A percentile compares a stretch with the other conserved stretches of the same genome.
Evolutionary conservation across 1,140 invertebrate genomes (phyloP).

Genomic region (Stratiolaelaps scimitus): DNA sequence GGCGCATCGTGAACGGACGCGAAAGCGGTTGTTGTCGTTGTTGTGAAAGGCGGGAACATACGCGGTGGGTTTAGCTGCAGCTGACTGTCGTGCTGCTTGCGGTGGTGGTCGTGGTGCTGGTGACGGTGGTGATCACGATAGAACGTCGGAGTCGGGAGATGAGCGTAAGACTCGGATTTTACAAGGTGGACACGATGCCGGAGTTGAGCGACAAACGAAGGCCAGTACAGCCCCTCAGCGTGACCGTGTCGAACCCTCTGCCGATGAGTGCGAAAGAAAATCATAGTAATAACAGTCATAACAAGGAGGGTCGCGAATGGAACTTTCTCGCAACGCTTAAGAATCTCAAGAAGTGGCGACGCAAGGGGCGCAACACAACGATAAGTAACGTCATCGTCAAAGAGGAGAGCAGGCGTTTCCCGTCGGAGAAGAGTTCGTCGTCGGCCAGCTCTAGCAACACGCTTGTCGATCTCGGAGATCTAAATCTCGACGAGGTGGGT

Average conservation of each 20-base stretch:
- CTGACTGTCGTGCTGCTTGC: too few relatives aligned
- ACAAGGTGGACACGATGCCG: slow-evolving; percentile 14
- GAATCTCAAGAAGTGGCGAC: slow-evolving; percentile 27
- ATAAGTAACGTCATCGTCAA: not conserved
- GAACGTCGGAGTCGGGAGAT: not conserved
- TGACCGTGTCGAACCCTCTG: too few relatives aligned
- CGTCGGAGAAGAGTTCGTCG: slow-evolving; percentile 22
- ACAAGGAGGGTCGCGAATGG: not conserved
- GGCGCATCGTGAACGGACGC: too few relatives aligned
- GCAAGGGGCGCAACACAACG: not conserved
- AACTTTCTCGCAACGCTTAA: slow-evolving; percentile 15
- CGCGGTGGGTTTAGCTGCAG: too few relatives aligned
- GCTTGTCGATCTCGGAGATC: not conserved
- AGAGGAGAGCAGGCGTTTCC: not conserved
- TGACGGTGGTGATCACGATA: too few relatives aligned
- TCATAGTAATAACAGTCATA: too few relatives aligned
- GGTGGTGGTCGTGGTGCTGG: too few relatives aligned
- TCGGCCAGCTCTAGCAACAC: not conserved
- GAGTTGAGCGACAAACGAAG: not conserved
- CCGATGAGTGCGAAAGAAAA: too few relatives aligned
- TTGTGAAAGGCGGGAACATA: too few relatives aligned
- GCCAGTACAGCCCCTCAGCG: too few relatives aligned
- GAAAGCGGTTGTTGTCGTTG: too few relatives aligned
- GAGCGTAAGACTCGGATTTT: not conserved
- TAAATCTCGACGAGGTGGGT: not conserved